phyloP scores from a whole-genome alignment of 35 echinoderm and acorn worm species.

The Apostichopus japonicus region DNA sequence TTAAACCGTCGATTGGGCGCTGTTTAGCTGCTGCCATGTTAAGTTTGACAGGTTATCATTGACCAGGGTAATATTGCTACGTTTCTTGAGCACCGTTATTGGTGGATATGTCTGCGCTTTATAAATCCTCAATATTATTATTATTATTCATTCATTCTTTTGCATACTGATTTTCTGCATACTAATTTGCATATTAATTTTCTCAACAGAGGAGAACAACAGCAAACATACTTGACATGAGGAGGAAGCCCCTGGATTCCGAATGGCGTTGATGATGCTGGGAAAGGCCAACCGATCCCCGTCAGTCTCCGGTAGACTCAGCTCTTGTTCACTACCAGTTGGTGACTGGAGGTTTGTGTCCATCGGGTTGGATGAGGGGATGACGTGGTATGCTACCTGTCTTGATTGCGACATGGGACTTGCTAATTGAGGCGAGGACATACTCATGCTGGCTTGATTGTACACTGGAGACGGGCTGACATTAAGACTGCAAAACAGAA shows the following conservation, averaged over 20 bases:
- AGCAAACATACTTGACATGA: not conserved
- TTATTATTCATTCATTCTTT: no score
- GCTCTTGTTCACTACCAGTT: not conserved
- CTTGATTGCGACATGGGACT: not conserved
- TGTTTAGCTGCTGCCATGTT: no score
- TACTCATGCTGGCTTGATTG: not conserved
- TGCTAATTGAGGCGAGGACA: not conserved
- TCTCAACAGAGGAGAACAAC: not conserved
- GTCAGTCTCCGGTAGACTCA: not conserved
- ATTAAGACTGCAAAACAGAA: not conserved
- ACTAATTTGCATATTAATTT: not conserved
- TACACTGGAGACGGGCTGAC: not conserved
- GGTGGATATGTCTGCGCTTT: no score
- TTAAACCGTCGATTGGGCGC: no score
- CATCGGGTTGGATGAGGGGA: not conserved
- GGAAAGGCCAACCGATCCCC: constrained; percentile 8
- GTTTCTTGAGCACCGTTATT: no score
- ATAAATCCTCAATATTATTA: no score
- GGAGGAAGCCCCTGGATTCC: not conserved
- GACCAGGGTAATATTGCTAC: no score
- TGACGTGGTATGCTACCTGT: constrained; percentile 4
- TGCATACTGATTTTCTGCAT: no score
- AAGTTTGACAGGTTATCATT: no score
- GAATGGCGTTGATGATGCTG: not conserved
- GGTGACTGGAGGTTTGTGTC: not conserved